These are phyloP conservation scores for Tetranychus truncatus DNA, from an alignment of 2,888 invertebrate species.

Conservation along the genomic window DNA sequence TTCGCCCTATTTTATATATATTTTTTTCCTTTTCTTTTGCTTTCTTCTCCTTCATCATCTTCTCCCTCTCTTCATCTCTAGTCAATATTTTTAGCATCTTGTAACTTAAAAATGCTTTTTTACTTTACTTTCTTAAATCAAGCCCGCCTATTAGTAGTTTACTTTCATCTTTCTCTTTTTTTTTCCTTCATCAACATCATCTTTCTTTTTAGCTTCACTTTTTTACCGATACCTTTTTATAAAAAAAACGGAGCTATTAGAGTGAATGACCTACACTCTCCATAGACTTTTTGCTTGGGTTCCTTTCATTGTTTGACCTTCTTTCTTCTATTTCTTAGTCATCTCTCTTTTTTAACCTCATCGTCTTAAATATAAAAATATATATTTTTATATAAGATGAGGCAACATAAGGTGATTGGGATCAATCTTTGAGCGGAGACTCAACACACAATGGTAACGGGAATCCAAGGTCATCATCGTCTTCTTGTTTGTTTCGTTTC, in stretches of 20 bases:
- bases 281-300: background rate
- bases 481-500: no score
- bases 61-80: background rate
- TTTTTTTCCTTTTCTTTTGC: background rate
- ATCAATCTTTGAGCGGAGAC: background rate
- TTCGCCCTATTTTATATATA: background rate
- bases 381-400: background rate
- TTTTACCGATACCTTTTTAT: background rate
- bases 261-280: conserved; percentile 1
- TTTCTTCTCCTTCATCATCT: background rate
- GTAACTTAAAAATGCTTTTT: background rate
- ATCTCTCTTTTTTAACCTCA: background rate
- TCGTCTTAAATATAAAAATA: no score
- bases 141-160: background rate
- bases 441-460: no score
- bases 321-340: background rate
- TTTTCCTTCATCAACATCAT: background rate
- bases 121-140: background rate
- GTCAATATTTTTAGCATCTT: background rate
- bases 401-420: background rate
- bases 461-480: no score
- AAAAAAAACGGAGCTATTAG: background rate
- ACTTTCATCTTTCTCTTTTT: background rate
- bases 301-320: background rate
- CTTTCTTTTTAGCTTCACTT: background rate